Evolutionary conservation across 2,113 vertebrate species (phyloP).

Genomic region (Leptobrachium leishanense): DNA sequence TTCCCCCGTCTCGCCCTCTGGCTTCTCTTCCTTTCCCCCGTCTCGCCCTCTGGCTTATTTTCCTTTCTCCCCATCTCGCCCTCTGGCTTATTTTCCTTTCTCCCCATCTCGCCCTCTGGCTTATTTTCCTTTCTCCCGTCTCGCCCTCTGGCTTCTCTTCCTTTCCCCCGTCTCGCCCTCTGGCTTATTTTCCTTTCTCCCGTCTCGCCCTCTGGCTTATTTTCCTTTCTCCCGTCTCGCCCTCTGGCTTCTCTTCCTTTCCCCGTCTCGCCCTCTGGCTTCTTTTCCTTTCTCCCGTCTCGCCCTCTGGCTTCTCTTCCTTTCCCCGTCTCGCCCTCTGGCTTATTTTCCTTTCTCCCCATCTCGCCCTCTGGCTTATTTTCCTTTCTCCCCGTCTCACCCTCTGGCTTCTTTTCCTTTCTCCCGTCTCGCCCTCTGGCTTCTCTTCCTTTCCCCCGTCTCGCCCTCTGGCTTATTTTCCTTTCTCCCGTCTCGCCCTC

Average conservation of each 20-base stretch:
- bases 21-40: too few relatives aligned
- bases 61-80: not conserved
- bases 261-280: not conserved
- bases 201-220: too few relatives aligned
- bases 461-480: too few relatives aligned
- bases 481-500: too few relatives aligned
- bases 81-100: not conserved
- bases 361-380: not conserved
- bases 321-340: not conserved
- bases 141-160: not conserved
- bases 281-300: not conserved
- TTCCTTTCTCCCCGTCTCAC: not conserved
- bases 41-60: not conserved
- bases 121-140: not conserved
- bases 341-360: not conserved
- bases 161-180: conserved; percentile 7
- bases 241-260: not conserved
- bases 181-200: too few relatives aligned
- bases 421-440: not conserved
- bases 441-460: not conserved
- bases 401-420: not conserved
- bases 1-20: too few relatives aligned
- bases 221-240: not conserved
- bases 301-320: not conserved
- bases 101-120: not conserved